Evolutionary conservation across 2,113 vertebrate species (phyloP), one percentile per base, ranked within the genome.

Genomic region (Tenrec ecaudatus): DNA sequence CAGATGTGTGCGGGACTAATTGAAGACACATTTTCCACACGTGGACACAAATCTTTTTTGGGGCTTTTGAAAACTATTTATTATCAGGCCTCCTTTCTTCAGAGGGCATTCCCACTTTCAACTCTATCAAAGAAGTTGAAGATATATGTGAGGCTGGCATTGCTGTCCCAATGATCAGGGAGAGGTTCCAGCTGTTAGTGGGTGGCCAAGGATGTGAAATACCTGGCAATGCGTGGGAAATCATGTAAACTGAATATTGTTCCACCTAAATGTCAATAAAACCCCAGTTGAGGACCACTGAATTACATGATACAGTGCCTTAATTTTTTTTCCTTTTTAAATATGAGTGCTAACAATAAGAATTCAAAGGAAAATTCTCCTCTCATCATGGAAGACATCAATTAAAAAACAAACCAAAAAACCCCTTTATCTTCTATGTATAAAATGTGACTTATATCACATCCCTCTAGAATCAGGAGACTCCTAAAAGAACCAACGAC

Each of bases 401-500:
- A 22, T 62, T 62, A 62, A 62, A 62, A 62, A 62, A 62, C 16
- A 62, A 62, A 62, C 60, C 16, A 62, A 62, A 62, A 62, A 62
- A 20, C 7, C 0, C 0, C 38, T 68, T 71, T 92, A 76, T 36
- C 31, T 86, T 73, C 20, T 77, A 31, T 84, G 40, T 90, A 17
- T 3, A 89, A 90, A 95, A 69, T 60, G 58, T 71, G 33, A 38
- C 27, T 88, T 94, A 68, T 86, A 57, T 2, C 82, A 92, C 57
- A 93, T 80, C 86, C 53, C 82, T 38, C 12, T 88, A 29, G 75
- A 90, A 96, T 95, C 29, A 83, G 23, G 36, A 95, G 62, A 47
- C 57, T 93, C 77, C 66, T 94, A 82, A 93, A 86, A 94, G 53
- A 88, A 94, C 60, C 90, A 95, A 83, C 53, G 82, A 60, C 75